Evolutionary conservation across 2,113 vertebrate species (phyloP).

Genomic region (Desmodus rotundus): DNA sequence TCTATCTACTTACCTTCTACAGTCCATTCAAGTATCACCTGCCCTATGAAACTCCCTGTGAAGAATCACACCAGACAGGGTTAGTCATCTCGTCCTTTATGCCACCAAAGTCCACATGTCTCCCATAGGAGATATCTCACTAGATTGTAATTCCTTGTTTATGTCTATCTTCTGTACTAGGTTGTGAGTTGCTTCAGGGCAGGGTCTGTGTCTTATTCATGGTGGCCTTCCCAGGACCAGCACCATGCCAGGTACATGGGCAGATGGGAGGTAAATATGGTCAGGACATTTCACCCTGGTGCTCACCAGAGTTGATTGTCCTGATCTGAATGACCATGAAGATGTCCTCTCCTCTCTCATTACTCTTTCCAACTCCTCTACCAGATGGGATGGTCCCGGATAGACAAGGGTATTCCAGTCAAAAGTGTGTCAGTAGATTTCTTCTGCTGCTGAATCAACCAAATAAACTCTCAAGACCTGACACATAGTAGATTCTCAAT

Average conservation of each 20-base stretch:
- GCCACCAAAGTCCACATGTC: not conserved
- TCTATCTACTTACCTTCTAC: not conserved
- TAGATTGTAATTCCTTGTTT: not conserved
- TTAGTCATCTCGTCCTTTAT: not conserved
- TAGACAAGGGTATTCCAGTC: not conserved
- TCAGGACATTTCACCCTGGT: not conserved
- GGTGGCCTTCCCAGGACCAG: not conserved
- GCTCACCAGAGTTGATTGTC: not conserved
- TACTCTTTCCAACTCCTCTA: not conserved
- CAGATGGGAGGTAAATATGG: not conserved
- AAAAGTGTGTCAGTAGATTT: not conserved
- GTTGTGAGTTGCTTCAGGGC: not conserved
- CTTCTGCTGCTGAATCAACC: not conserved
- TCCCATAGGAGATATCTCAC: not conserved
- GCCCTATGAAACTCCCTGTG: not conserved
- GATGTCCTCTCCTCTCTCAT: not conserved
- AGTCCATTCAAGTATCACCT: not conserved
- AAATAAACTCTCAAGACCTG: not conserved
- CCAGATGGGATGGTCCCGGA: not conserved
- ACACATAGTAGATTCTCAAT: not conserved
- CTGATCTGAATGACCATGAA: not conserved
- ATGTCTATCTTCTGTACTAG: not conserved
- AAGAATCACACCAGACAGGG: not conserved
- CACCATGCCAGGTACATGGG: not conserved
- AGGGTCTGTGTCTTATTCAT: not conserved